Conservation (phyloP, 2,113 vertebrate genomes). For the Cynoglossus semilaevis region DNA sequence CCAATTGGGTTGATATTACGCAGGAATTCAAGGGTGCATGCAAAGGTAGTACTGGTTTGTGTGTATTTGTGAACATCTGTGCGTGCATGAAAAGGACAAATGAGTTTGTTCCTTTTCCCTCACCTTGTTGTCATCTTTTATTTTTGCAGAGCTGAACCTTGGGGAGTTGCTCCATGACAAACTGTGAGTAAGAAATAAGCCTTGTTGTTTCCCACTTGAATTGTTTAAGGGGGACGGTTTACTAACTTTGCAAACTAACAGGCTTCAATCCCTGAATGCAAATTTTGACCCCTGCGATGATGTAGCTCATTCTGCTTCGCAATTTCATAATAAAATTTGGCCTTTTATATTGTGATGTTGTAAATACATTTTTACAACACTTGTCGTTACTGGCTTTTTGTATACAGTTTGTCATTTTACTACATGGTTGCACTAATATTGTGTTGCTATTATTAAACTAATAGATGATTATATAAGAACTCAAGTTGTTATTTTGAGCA, state of each 20-base stretch:
- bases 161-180: conserved; percentile 99
- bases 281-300: too few relatives aligned
- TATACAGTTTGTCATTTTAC: too few relatives aligned
- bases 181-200: conserved; percentile 82
- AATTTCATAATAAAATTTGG: too few relatives aligned
- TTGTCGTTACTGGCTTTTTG: too few relatives aligned
- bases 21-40: conserved; percentile 93
- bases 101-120: background rate
- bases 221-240: background rate
- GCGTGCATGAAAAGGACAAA: background rate
- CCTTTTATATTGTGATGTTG: too few relatives aligned
- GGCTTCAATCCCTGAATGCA: too few relatives aligned
- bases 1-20: conserved; percentile 95
- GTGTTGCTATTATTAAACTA: too few relatives aligned
- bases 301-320: too few relatives aligned
- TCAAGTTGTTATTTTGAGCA: too few relatives aligned
- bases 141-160: conserved; percentile 87
- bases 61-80: background rate
- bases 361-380: too few relatives aligned
- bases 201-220: conserved; percentile 3
- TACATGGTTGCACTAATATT: too few relatives aligned
- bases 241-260: background rate
- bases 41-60: conserved; percentile 75
- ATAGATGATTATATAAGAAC: too few relatives aligned
- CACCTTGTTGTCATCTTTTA: conserved; percentile 33